A percentile compares a stretch with the other conserved stretches of the same genome.
Conservation (phyloP, 2,797 vertebrate species). For the Acomys russatus region DNA sequence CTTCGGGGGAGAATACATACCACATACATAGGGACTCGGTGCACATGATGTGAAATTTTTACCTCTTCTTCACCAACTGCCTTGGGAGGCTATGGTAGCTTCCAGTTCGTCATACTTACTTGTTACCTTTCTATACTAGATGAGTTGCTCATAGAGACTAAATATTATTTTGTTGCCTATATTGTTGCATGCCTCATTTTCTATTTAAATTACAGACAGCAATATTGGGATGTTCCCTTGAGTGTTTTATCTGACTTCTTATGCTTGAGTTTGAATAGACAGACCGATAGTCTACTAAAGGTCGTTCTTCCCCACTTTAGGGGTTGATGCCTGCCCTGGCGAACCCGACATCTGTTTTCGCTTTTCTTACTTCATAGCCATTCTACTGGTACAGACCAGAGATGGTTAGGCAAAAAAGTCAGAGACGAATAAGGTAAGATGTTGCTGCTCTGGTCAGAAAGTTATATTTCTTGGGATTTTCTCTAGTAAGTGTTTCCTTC, state of each 20-base stretch:
- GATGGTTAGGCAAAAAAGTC: background rate
- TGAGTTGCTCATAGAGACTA: background rate
- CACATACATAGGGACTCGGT: background rate
- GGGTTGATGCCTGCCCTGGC: background rate
- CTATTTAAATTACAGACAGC: slow-evolving; percentile 30
- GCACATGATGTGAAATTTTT: background rate
- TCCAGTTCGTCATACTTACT: too few relatives aligned
- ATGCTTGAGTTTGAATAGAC: background rate
- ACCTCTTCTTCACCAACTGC: background rate
- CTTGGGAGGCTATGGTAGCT: background rate
- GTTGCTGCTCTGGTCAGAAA: background rate
- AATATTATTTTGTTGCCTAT: slow-evolving; percentile 21
- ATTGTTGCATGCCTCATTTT: slow-evolving; percentile 16
- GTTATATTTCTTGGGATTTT: background rate
- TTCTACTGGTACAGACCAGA: background rate
- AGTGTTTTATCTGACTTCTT: slow-evolving; percentile 36
- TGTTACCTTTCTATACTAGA: background rate
- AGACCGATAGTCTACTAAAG: background rate
- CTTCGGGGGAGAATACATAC: too few relatives aligned
- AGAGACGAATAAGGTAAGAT: background rate
- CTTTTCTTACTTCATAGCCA: slow-evolving; percentile 23
- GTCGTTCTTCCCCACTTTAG: background rate
- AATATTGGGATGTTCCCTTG: background rate
- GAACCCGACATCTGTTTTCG: background rate
- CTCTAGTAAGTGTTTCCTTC: background rate